phyloP scores from a whole-genome alignment of 1,140 invertebrate species.

The Caenorhabditis inopinata region DNA sequence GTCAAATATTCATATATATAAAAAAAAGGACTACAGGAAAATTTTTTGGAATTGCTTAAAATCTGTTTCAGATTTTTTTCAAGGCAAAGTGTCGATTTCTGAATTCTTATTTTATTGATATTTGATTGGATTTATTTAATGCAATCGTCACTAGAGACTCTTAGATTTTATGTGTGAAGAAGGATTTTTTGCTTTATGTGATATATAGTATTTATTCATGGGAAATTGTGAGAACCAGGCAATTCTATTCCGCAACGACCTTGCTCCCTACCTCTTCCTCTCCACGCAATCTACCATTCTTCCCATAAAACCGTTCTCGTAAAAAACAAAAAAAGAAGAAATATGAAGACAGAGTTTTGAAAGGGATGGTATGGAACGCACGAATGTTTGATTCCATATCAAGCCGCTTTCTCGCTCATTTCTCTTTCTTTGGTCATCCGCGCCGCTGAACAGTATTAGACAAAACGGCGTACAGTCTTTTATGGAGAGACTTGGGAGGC shows the following conservation, averaged over 20 bases:
- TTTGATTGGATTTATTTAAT: too few relatives aligned
- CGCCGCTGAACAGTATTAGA: neutral
- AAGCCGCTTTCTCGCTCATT: constrained; percentile 18
- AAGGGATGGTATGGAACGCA: neutral
- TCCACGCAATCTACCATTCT: neutral
- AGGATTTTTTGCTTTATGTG: neutral
- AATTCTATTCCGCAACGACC: neutral
- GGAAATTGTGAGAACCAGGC: neutral
- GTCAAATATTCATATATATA: too few relatives aligned
- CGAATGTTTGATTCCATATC: constrained; percentile 31
- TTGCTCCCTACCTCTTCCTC: neutral
- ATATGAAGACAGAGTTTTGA: neutral
- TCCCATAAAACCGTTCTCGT: constrained; percentile 5
- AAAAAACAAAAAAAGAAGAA: neutral
- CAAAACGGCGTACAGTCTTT: constrained; percentile 10
- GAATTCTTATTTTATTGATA: too few relatives aligned
- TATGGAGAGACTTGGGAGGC: constrained; percentile 27
- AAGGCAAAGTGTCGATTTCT: too few relatives aligned
- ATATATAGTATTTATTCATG: neutral
- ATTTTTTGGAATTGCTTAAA: too few relatives aligned
- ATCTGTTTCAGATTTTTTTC: too few relatives aligned
- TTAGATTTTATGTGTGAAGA: too few relatives aligned
- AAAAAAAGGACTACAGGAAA: too few relatives aligned
- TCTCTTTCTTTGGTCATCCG: neutral
- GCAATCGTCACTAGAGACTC: too few relatives aligned